Conservation (phyloP, 2,113 vertebrate genomes). For the Pluvianellus socialis region DNA sequence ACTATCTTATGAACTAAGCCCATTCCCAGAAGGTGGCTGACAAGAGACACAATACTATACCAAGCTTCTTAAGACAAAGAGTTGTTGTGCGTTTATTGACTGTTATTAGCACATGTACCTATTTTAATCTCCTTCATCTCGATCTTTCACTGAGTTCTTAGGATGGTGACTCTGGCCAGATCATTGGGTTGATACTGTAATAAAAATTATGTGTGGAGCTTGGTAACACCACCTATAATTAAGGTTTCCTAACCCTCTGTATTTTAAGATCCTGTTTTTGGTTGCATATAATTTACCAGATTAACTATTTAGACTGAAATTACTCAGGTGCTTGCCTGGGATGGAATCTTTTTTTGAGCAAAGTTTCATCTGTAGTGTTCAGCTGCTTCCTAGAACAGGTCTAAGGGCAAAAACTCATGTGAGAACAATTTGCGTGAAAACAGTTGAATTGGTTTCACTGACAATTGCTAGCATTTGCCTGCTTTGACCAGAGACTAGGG, state of each 20-base stretch:
- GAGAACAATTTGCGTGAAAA: not conserved
- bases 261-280: conserved; percentile 41
- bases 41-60: not conserved
- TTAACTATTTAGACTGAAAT: conserved; percentile 17
- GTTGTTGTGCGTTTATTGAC: not conserved
- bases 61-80: not conserved
- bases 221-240: conserved; percentile 26
- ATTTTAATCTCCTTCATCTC: not conserved
- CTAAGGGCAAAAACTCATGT: not conserved
- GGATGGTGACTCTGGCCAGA: not conserved
- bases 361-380: not conserved
- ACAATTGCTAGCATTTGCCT: not conserved
- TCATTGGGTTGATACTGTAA: not conserved
- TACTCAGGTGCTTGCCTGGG: not conserved
- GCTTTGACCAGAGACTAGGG: not conserved
- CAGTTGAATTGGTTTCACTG: not conserved
- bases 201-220: conserved; percentile 3
- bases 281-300: conserved; percentile 27
- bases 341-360: not conserved
- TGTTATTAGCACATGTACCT: not conserved
- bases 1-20: not conserved
- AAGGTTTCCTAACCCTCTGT: conserved; percentile 32
- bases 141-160: not conserved
- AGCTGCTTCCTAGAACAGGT: not conserved
- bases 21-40: not conserved